Evolutionary conservation across 2,888 invertebrate species (phyloP).

Genomic region (Buathra laborator): DNA sequence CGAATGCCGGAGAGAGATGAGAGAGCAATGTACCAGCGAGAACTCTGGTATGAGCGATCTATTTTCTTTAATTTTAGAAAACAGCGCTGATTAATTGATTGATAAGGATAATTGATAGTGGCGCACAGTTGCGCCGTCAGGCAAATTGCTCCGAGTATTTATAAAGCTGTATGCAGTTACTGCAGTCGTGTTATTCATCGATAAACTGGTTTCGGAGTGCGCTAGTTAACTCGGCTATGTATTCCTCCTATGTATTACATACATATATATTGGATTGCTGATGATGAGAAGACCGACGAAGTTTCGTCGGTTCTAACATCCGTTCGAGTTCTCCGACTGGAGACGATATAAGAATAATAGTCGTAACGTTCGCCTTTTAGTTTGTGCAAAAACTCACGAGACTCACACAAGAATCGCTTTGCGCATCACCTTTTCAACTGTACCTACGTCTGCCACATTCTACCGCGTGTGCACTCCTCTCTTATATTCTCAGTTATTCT

Average conservation of each 20-base stretch:
- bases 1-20: background rate
- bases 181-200: slow-evolving; percentile 5
- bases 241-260: background rate
- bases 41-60: slow-evolving; percentile 18
- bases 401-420: background rate
- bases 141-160: slow-evolving; percentile 55
- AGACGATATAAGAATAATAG: slow-evolving; percentile 11
- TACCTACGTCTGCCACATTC: background rate
- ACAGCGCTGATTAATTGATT: slow-evolving; percentile 59
- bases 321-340: background rate
- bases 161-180: slow-evolving; percentile 15
- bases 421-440: slow-evolving; percentile 4
- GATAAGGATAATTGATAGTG: slow-evolving; percentile 62
- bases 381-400: background rate
- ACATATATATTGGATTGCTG: background rate
- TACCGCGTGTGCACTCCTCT: background rate
- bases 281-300: slow-evolving; percentile 27
- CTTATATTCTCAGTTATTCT: slow-evolving; percentile 20
- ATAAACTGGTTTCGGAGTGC: slow-evolving; percentile 21
- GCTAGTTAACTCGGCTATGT: background rate
- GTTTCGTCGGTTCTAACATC: slow-evolving; percentile 30
- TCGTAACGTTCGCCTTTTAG: background rate
- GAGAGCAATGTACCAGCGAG: background rate
- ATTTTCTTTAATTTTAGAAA: slow-evolving; percentile 58
- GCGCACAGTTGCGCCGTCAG: slow-evolving; percentile 11